Evolutionary conservation across 2,113 vertebrate genomes (phyloP), one percentile per base, ranked within the genome.

Genomic region (Mustelus asterias): DNA sequence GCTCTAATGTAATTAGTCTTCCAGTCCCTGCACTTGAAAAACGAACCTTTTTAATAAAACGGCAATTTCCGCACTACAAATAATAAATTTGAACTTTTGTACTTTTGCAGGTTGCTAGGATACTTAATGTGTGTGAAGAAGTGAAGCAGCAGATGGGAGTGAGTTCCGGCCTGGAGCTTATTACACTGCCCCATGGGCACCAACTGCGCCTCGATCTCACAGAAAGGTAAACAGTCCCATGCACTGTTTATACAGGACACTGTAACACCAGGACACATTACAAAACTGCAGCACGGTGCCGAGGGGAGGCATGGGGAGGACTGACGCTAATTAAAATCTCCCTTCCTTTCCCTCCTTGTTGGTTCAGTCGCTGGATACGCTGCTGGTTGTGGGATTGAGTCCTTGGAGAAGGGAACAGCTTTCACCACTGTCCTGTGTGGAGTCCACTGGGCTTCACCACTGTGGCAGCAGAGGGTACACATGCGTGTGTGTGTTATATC

Each of bases 171-270:
- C 97, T 99, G 96, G 99, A 99, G 96, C 97, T 99, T 96, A 98
- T 99, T 96, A 99, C 98, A 10, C 96, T 99, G 97, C 99, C 99
- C 0, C 98, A 98, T 0, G 99, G 99, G 78, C 98, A 97, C 94
- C 99, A 99, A 96, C 98, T 99, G 96, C 98, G 99, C 96, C 98
- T 98, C 96, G 99, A 99, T 97, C 98, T 99, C 83, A 99, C 99
- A 95, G 99, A 99, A 97, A 98, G 99, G 99, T 99, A 97, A 97
- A 96, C 65, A 3, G 41, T 95, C 72, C 41, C 4, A 95, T 72
- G 67, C 94, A 7, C 94, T 95, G 69, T 95, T 95, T 94, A 67
- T 70, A 69, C 37, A 48, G 44, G 33, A 72, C 24, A 54, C 54
- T 33, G 44, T 60, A 95, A 48, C 26, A 72, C 37, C 94, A 76